These are phyloP conservation scores for Allochrocebus solatus DNA, from an alignment of 2,797 vertebrate genomes.

Conservation along the genomic window DNA sequence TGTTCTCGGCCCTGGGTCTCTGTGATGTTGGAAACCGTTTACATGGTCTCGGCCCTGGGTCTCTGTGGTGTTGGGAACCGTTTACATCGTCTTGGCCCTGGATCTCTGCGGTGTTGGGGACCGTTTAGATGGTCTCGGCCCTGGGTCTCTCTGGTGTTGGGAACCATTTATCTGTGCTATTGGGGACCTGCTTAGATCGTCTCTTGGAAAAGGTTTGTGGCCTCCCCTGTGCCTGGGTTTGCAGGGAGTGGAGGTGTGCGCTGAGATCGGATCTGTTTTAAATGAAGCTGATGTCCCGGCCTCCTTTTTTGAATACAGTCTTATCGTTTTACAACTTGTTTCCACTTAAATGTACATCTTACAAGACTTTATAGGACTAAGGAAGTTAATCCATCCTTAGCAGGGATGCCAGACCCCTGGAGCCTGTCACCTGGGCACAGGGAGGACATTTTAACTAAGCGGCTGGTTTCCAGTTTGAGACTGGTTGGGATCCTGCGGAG, in stretches of 20 bases:
- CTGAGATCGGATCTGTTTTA: not conserved
- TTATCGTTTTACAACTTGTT: too few species aligned
- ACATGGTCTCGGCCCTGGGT: too few species aligned
- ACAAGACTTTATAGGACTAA: not conserved
- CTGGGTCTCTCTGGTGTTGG: too few species aligned
- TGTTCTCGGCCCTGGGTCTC: too few species aligned
- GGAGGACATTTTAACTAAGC: not conserved
- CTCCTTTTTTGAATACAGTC: too few species aligned
- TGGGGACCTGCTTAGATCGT: rapidly evolving
- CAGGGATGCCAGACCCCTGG: not conserved
- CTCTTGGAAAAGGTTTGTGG: not conserved
- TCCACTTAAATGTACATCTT: not conserved
- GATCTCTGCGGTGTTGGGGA: too few species aligned
- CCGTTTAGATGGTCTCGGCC: too few species aligned
- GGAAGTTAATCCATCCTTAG: not conserved
- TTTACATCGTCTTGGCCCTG: too few species aligned
- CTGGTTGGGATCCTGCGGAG: not conserved
- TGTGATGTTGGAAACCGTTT: too few species aligned
- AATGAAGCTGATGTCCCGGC: rapidly evolving
- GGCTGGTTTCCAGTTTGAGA: not conserved
- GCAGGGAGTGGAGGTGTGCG: rapidly evolving
- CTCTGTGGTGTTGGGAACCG: too few species aligned
- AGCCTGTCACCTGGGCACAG: not conserved
- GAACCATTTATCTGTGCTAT: too few species aligned
- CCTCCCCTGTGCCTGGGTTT: not conserved